Evolutionary conservation across 1,140 invertebrate species (phyloP).

Genomic region (Bradysia coprophila): DNA sequence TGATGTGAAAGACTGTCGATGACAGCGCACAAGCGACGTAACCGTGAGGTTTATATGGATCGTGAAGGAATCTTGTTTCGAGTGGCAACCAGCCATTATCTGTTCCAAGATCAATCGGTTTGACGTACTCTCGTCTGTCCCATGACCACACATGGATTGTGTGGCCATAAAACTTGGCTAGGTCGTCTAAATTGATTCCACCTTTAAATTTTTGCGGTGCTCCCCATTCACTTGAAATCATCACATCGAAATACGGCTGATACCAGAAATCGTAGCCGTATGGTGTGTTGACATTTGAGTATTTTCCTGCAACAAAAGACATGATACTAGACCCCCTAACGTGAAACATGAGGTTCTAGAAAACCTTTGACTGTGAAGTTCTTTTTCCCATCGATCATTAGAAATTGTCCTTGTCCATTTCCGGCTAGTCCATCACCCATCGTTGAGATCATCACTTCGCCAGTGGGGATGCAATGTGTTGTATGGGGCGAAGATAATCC

Average conservation of each 20-base stretch:
- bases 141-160: slow-evolving; percentile 82
- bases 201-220: no score
- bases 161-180: slow-evolving; percentile 56
- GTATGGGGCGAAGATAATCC: no score
- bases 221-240: slow-evolving; percentile 87
- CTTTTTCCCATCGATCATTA: no score
- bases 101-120: slow-evolving; percentile 67
- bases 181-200: slow-evolving; percentile 49
- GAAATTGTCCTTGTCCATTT: no score
- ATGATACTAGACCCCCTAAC: no score
- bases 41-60: slow-evolving; percentile 61
- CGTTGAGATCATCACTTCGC: no score
- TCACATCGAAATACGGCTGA: slow-evolving; percentile 80
- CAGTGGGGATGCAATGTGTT: no score
- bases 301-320: no score
- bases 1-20: slow-evolving; percentile 57
- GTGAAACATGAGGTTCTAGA: no score
- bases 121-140: slow-evolving; percentile 55
- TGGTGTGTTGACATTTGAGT: slow-evolving; percentile 36
- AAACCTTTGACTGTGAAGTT: no score
- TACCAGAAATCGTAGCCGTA: slow-evolving; percentile 89
- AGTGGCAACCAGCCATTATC: slow-evolving; percentile 76
- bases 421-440: no score
- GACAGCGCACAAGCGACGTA: slow-evolving; percentile 70
- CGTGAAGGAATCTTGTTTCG: slow-evolving; percentile 85